Evolutionary conservation across 2,888 invertebrate genomes (phyloP).

Genomic region (Stenotaenia linearis): DNA sequence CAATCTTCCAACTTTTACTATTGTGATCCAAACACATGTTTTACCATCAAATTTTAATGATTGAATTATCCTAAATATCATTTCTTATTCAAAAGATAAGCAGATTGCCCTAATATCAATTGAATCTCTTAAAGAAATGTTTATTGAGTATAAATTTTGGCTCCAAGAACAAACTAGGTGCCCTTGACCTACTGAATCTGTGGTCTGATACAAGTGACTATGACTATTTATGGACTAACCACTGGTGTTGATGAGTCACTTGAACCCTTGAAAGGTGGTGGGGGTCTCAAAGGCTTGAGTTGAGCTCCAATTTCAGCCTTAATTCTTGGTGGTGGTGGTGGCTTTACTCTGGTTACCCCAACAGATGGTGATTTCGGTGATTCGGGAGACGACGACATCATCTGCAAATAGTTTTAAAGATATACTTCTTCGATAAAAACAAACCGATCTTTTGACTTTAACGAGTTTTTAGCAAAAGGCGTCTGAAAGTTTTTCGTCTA

Average conservation of each 20-base stretch:
- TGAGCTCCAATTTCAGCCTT: neutral
- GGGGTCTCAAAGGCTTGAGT: neutral
- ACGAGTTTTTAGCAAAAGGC: too few species aligned
- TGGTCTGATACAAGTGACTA: neutral
- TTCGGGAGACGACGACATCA: neutral
- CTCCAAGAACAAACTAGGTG: neutral
- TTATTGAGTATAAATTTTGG: neutral
- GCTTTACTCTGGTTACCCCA: neutral
- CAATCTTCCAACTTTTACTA: neutral
- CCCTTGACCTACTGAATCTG: neutral
- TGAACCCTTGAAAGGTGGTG: constrained; percentile 1
- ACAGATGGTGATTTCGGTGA: neutral
- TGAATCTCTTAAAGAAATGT: too few species aligned
- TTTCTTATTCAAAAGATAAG: neutral
- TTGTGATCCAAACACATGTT: neutral
- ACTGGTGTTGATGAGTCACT: neutral
- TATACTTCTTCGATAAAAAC: too few species aligned
- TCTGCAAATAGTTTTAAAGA: too few species aligned
- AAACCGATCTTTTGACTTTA: too few species aligned
- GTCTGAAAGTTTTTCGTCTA: too few species aligned
- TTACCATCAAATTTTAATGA: neutral
- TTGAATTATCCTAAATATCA: too few species aligned
- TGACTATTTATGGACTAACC: constrained; percentile 13
- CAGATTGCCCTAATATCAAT: neutral
- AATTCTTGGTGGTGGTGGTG: constrained; percentile 14